Evolutionary conservation across 2,888 invertebrate species (phyloP).

Genomic region (Penaeus monodon): DNA sequence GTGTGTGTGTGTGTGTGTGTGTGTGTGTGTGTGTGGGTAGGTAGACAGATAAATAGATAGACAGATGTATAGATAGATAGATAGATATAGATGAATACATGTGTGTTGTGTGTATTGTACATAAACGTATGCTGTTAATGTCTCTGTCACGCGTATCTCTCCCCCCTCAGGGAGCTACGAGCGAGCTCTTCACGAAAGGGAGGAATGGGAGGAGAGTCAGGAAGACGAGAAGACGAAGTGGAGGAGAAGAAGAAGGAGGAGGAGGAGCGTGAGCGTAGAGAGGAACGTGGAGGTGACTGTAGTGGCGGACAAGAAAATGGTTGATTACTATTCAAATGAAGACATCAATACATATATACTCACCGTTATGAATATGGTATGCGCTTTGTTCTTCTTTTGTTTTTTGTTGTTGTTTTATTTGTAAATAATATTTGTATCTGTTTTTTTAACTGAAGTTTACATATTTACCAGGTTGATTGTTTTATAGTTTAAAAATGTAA

Average conservation of each 20-base stretch:
- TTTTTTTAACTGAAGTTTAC: too few species aligned
- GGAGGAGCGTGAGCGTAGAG: slow-evolving; percentile 65
- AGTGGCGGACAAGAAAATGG: slow-evolving; percentile 89
- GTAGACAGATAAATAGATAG: too few species aligned
- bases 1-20: too few species aligned
- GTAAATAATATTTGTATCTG: too few species aligned
- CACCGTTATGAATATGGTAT: slow-evolving; percentile 83
- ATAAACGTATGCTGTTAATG: background rate
- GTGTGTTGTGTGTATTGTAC: too few species aligned
- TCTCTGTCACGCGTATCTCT: background rate
- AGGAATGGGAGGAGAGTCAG: slow-evolving; percentile 22
- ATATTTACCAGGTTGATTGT: too few species aligned
- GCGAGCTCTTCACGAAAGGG: slow-evolving; percentile 24
- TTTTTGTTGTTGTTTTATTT: too few species aligned
- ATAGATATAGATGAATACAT: too few species aligned
- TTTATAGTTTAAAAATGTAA: too few species aligned
- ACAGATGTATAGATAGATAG: too few species aligned
- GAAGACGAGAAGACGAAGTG: slow-evolving; percentile 6
- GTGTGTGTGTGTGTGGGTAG: too few species aligned
- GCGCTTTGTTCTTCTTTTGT: too few species aligned
- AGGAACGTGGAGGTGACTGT: slow-evolving; percentile 83
- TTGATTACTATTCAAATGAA: slow-evolving; percentile 82
- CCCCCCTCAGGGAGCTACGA: slow-evolving; percentile 26
- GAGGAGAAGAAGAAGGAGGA: slow-evolving; percentile 42
- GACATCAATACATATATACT: slow-evolving; percentile 82